Evolutionary conservation across 2,113 vertebrate species (phyloP).

Genomic region (Neotoma lepida): DNA sequence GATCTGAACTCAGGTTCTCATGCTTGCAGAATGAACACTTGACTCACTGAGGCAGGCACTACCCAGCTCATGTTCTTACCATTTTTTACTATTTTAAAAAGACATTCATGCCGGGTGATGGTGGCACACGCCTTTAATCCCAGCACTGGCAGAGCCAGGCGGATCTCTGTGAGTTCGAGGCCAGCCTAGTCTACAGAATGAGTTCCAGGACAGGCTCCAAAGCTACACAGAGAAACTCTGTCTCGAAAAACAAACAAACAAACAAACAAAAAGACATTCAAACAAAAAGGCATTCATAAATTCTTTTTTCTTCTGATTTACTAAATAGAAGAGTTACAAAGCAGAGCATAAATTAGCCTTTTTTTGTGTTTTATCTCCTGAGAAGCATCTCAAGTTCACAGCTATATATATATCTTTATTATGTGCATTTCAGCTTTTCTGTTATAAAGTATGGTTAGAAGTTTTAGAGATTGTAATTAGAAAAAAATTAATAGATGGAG

Average conservation of each 20-base stretch:
- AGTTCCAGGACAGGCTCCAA: no score
- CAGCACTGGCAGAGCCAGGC: no score
- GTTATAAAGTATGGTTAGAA: neutral
- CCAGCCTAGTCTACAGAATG: no score
- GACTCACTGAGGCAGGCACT: no score
- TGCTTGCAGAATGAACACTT: neutral
- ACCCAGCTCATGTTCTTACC: neutral
- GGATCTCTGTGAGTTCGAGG: no score
- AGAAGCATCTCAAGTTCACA: neutral
- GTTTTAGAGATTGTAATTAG: constrained; percentile 50
- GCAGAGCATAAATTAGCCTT: neutral
- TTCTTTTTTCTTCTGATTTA: neutral
- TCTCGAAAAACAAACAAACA: no score
- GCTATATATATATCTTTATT: neutral
- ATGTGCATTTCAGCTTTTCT: constrained; percentile 23
- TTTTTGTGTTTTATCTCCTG: constrained; percentile 37
- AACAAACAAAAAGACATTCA: no score
- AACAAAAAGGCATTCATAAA: neutral
- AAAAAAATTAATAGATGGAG: neutral
- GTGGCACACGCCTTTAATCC: no score
- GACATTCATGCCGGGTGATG: no score
- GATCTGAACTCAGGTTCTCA: neutral
- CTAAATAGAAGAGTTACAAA: neutral
- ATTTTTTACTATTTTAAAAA: constrained; percentile 9
- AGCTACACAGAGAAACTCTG: no score